These are phyloP conservation scores for Paraplagusia blochii DNA, from an alignment of 2,113 vertebrate species.

Conservation along the genomic window DNA sequence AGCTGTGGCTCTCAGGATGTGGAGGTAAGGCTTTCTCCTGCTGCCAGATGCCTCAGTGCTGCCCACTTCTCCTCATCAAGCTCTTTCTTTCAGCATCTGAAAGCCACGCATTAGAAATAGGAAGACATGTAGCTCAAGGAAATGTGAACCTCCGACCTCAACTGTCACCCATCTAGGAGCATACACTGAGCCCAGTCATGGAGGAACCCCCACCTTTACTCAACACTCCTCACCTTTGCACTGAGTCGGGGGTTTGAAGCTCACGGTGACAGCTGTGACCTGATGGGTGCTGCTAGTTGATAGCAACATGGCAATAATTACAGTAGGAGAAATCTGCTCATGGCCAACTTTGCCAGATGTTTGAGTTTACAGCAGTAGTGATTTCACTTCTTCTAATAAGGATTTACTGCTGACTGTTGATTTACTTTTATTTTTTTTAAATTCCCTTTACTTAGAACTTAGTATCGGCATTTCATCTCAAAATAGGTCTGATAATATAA, in stretches of 20 bases:
- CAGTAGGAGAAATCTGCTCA: background rate
- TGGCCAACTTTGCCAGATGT: background rate
- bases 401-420: background rate
- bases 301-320: constrained; percentile 2
- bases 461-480: too few relatives aligned
- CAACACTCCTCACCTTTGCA: constrained; percentile 27
- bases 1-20: constrained; percentile 68
- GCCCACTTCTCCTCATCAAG: constrained; percentile 55
- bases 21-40: constrained; percentile 50
- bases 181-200: constrained; percentile 61
- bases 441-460: background rate
- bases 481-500: too few relatives aligned
- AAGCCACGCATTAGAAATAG: constrained; percentile 31
- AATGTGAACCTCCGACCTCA: constrained; percentile 59
- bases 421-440: too few relatives aligned
- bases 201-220: constrained; percentile 13
- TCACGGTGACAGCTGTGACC: constrained; percentile 8
- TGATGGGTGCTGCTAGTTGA: constrained; percentile 12
- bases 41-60: constrained; percentile 58
- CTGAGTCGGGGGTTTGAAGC: constrained; percentile 10
- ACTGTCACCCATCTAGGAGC: constrained; percentile 55
- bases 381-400: background rate
- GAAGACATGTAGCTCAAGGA: constrained; percentile 35
- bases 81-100: constrained; percentile 50
- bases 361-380: background rate